Conservation (phyloP, 2,113 vertebrate genomes). For the Hemiscyllium ocellatum region DNA sequence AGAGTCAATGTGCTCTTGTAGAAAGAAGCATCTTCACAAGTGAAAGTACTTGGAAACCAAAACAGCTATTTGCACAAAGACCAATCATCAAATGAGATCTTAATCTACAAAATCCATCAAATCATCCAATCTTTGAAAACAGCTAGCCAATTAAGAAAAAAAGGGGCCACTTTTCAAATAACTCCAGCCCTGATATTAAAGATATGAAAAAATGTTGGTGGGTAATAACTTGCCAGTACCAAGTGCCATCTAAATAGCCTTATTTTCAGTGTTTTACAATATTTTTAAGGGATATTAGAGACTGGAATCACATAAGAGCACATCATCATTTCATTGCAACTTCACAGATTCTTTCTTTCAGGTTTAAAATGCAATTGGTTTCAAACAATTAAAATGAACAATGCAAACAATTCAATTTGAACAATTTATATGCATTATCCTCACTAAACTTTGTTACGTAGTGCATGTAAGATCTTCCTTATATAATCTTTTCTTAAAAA, state of each 20-base stretch:
- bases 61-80: neutral
- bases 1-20: neutral
- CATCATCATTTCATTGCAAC: neutral
- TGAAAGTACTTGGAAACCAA: neutral
- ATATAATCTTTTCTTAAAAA: neutral
- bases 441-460: neutral
- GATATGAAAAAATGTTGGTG: neutral
- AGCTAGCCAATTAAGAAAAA: neutral
- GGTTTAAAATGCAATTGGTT: neutral
- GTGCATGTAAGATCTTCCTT: neutral
- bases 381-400: neutral
- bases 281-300: neutral
- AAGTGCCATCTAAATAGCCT: neutral
- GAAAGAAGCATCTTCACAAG: neutral
- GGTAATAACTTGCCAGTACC: neutral
- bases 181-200: neutral
- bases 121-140: neutral
- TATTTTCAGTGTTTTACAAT: neutral
- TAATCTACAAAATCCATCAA: slow-evolving; percentile 20
- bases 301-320: neutral
- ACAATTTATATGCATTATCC: neutral
- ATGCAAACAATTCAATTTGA: too few relatives aligned
- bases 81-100: neutral
- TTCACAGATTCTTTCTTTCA: neutral
- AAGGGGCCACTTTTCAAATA: neutral